These are phyloP conservation scores for Doryteuthis pealeii DNA, from an alignment of 1,140 invertebrate genomes.

Conservation along the genomic window DNA sequence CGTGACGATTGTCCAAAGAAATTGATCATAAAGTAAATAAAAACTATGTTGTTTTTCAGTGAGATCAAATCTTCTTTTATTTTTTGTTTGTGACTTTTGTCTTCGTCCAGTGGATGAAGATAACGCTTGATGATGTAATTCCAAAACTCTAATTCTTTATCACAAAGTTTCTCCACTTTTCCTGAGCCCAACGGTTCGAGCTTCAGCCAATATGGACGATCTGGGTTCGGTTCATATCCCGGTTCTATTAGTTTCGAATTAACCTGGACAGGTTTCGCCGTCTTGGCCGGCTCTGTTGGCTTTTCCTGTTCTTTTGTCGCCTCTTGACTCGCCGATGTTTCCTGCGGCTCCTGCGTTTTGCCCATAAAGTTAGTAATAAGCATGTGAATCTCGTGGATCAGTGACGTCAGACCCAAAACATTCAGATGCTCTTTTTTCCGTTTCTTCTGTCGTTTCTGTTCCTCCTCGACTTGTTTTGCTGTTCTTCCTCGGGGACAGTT, in stretches of 20 bases:
- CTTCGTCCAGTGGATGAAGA: conserved; percentile 88
- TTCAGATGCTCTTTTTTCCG: conserved; percentile 45
- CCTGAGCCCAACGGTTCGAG: conserved; percentile 41
- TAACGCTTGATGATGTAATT: conserved; percentile 92
- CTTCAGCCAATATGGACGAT: conserved; percentile 43
- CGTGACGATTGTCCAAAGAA: conserved; percentile 97
- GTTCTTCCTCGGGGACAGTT: conserved; percentile 46
- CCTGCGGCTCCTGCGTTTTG: too few relatives aligned
- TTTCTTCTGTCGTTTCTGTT: conserved; percentile 45
- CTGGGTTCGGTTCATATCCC: conserved; percentile 45
- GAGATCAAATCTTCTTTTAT: conserved; percentile 86
- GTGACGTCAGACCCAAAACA: conserved; percentile 35
- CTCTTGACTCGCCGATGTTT: too few relatives aligned
- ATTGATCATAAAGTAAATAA: conserved; percentile 97
- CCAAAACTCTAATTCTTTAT: conserved; percentile 87
- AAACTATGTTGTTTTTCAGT: conserved; percentile 88
- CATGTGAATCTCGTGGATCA: conserved; percentile 43
- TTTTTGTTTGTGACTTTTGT: conserved; percentile 81
- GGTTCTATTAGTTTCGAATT: conserved; percentile 30
- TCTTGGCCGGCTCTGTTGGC: conserved; percentile 34
- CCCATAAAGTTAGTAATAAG: conserved; percentile 40
- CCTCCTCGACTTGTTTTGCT: conserved; percentile 32
- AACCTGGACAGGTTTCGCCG: not conserved
- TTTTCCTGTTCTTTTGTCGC: too few relatives aligned
- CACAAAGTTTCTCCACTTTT: conserved; percentile 61